Evolutionary conservation across 2,888 invertebrate species (phyloP), one percentile per base, ranked within the genome.

Genomic region (Craniophora ligustri): DNA sequence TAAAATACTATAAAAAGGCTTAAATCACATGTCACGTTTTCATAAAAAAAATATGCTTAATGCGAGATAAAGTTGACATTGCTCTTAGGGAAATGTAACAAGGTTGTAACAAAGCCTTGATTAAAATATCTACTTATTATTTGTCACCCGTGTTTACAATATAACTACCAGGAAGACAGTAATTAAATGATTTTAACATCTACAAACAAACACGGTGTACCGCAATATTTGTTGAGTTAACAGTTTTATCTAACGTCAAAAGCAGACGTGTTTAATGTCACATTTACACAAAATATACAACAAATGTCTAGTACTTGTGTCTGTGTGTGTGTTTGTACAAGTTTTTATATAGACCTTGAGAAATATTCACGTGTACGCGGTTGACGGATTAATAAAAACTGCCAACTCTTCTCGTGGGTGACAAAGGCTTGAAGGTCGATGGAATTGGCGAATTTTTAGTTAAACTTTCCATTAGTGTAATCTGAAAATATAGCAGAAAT

Each of bases 151-250:
- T 35, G 21, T 53, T 26, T 21, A 48, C 47, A 7, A 38, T 34
- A 58, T 44, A 65, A 21, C 57, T 66, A 64, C 54, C 44, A 64
- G 64, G 64, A 64, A 64, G 55, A 45, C 32, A 0, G 26, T 45
- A 65, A 63, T 63, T 59, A 63, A 23, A 41, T 63, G 40, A 54
- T 54, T 59, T 44, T 65, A 44, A 64, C 53, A 44, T 35, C 45
- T 51, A 28, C 4, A 30, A 13, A 32, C 44, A 71, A 65, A 64
- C 49, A 67, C 5, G 1, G 8, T 19, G 26, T 61, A 53, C 61
- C 55, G 68, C 68, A 68, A 49, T 71, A 41, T 70, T 71, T 71
- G 65, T 46, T 23, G 31, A 53, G 48, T 49, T 57, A 72, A 71
- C 61, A 70, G 32, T 45, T 57, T 65, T 64, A 64, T 64, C 64